Evolutionary conservation across 2,888 invertebrate species (phyloP), one percentile per base, ranked within the genome.

Genomic region (Diadegma fenestrale): DNA sequence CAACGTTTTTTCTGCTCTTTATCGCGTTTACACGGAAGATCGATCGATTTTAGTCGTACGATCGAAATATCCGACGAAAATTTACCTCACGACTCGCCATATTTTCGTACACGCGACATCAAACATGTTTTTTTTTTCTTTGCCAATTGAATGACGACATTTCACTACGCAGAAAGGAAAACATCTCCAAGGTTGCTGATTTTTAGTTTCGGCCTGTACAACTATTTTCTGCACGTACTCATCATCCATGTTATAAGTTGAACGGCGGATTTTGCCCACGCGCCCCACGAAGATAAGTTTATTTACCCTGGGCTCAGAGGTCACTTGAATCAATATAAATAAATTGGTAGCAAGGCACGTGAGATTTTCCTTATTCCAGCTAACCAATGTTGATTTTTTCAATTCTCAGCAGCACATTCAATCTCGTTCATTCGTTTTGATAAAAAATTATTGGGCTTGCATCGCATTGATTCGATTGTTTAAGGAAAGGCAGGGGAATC

Each of bases 191-290:
- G 72, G 26, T 58, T 26, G 26, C 12, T 26, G 26, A 58, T 58
- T 58, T 26, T 58, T 14, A 22, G 7, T 26, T 58, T 26, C 14
- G 26, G 8, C 58, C 26, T 26, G 22, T 26, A 26, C 4, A 58
- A 58, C 58, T 73, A 43, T 73, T 73, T 69, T 69, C 69, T 48
- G 69, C 69, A 69, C 69, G 69, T 22, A 41, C 43, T 43, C 26
- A 12, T 19, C 33, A 19, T 33, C 3, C n/a, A 12, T 12, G 19
- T 19, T 19, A 22, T 41, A 14, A 66, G 41, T n/a, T 17, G 19
- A 41, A 12, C 41, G 12, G 64, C 19, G 41, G 41, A 66, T 66
- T 66, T 66, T 66, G 54, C 72, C 54, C 54, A 72, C 51, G 72
- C 37, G 17, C 37, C 48, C 12, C 19, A 45, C 43, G 45, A 45